A percentile compares a stretch with the other conserved stretches of the same genome.
phyloP scores from a whole-genome alignment of 2,113 vertebrate species.

The Notechis scutatus region DNA sequence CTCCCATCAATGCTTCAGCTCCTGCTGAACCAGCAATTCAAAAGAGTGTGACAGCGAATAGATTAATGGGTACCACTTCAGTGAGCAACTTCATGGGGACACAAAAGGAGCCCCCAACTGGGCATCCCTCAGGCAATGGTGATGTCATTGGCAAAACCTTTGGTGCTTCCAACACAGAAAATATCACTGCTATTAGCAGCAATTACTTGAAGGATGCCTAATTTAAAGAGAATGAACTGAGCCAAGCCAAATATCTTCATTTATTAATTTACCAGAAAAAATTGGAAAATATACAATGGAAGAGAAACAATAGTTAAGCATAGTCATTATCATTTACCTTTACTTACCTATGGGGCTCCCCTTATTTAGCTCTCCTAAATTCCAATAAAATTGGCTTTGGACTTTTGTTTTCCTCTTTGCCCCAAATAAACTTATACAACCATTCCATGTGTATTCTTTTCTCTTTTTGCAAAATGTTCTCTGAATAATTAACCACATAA shows the following conservation, averaged over 20 bases:
- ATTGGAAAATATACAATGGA: background rate
- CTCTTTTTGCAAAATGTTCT: background rate
- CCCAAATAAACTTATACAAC: background rate
- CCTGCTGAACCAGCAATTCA: background rate
- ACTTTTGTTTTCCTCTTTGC: background rate
- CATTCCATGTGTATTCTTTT: background rate
- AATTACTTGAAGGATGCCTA: background rate
- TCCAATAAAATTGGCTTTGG: background rate
- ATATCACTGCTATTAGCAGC: background rate
- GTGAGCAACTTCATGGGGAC: too few relatives aligned
- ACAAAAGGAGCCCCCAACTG: too few relatives aligned
- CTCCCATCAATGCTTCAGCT: background rate
- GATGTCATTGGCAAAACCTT: too few relatives aligned
- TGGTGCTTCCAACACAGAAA: too few relatives aligned
- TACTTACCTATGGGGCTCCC: background rate
- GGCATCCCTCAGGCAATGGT: background rate
- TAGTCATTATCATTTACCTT: background rate
- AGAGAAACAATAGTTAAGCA: background rate
- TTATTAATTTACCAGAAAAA: background rate
- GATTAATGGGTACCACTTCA: too few relatives aligned
- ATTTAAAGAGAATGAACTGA: background rate
- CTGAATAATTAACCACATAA: background rate
- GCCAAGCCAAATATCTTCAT: background rate
- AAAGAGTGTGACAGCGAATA: background rate
- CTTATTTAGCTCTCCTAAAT: background rate